Conservation (phyloP, 2,888 invertebrate species). For the Tipula lateralis region DNA sequence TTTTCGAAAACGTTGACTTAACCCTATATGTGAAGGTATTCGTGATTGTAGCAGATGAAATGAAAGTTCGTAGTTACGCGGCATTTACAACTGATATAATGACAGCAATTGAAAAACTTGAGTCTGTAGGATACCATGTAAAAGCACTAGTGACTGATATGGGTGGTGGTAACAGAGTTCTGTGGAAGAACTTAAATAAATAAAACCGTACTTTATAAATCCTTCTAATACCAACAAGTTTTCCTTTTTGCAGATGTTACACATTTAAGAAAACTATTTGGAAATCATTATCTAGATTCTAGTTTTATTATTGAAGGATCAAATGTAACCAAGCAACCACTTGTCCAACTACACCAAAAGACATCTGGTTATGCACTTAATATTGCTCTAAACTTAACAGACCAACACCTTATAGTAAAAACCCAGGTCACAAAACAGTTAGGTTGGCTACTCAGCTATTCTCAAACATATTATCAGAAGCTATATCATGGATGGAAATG, state of each 20-base stretch:
- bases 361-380: not conserved
- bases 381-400: conserved; percentile 26
- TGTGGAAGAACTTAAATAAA: conserved; percentile 33
- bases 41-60: conserved; percentile 33
- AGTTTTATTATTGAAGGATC: not conserved
- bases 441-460: conserved; percentile 37
- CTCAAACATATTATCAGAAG: too few relatives aligned
- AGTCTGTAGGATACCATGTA: conserved; percentile 31
- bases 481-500: conserved; percentile 35
- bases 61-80: conserved; percentile 34
- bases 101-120: conserved; percentile 32
- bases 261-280: not conserved
- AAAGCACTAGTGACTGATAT: conserved; percentile 30
- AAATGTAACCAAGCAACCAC: not conserved
- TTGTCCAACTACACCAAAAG: not conserved
- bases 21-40: conserved; percentile 33
- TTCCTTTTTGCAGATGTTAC: too few relatives aligned
- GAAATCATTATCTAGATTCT: conserved; percentile 25
- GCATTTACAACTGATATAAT: conserved; percentile 32
- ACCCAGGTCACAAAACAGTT: conserved; percentile 32
- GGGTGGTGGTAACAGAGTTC: conserved; percentile 20
- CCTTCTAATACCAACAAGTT: too few relatives aligned
- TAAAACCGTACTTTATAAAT: too few relatives aligned
- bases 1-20: not conserved
- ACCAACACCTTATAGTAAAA: not conserved